These are phyloP conservation scores for Sandelia bainsii DNA, from an alignment of 2,797 vertebrate species.

Conservation along the genomic window DNA sequence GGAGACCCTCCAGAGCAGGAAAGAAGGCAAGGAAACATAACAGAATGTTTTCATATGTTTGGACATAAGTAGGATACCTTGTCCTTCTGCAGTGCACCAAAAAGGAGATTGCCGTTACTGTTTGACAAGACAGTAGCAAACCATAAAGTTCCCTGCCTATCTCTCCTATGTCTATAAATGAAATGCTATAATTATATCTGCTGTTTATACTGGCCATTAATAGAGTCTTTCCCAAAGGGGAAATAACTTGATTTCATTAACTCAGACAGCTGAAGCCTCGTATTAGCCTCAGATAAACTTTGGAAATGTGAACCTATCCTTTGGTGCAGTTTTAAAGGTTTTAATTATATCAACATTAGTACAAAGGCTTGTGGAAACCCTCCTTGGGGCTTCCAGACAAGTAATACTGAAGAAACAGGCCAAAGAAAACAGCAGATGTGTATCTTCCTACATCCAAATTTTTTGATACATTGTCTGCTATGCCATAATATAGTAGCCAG, in stretches of 20 bases:
- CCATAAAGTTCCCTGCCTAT: not conserved
- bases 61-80: not conserved
- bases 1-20: not conserved
- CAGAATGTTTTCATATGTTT: slow-evolving; percentile 12
- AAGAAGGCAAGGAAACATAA: slow-evolving; percentile 2
- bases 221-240: not conserved
- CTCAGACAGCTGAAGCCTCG: not conserved
- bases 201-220: not conserved
- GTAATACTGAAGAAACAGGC: not conserved
- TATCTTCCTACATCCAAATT: not conserved
- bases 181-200: no score
- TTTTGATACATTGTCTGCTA: not conserved
- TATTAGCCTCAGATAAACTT: not conserved
- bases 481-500: not conserved
- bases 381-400: not conserved
- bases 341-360: not conserved
- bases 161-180: no score
- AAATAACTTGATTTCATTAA: not conserved
- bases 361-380: not conserved
- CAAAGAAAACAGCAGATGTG: not conserved
- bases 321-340: not conserved
- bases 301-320: not conserved
- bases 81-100: no score
- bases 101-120: no score
- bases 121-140: slow-evolving; percentile 1